phyloP scores from a whole-genome alignment of 2,888 invertebrate genomes.

The Bugulina stolonifera region DNA sequence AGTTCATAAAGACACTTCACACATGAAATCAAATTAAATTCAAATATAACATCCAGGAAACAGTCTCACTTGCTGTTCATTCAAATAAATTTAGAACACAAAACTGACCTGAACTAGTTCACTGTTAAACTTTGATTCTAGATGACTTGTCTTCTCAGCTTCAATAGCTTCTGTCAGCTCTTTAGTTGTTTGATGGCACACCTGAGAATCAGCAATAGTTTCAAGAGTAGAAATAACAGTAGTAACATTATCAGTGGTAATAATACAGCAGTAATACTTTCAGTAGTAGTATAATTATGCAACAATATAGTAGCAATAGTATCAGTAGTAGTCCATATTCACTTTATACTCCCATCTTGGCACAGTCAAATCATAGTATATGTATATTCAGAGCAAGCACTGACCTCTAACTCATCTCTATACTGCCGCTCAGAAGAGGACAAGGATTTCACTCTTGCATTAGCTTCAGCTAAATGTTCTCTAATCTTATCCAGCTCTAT shows the following conservation, averaged over 20 bases:
- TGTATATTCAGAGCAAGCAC: too few species aligned
- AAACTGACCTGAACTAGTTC: slow-evolving; percentile 48
- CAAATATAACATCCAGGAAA: too few species aligned
- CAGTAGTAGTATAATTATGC: background rate
- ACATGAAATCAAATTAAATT: too few species aligned
- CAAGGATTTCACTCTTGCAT: background rate
- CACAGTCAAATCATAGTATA: too few species aligned
- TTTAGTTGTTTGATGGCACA: slow-evolving; percentile 37
- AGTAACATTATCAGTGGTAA: too few species aligned
- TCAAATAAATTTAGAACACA: too few species aligned
- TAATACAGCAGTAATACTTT: too few species aligned
- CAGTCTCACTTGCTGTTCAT: too few species aligned
- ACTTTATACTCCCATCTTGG: too few species aligned
- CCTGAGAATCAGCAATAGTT: slow-evolving; percentile 32
- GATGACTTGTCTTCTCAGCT: slow-evolving; percentile 48
- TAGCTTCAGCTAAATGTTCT: slow-evolving; percentile 13
- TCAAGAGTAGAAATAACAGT: too few species aligned
- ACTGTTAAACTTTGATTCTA: slow-evolving; percentile 51
- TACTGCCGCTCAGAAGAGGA: background rate
- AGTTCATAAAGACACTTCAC: too few species aligned
- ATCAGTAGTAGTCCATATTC: background rate
- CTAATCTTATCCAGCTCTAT: background rate
- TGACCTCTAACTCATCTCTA: background rate
- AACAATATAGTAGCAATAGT: background rate
- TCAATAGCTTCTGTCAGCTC: slow-evolving; percentile 45